These are phyloP conservation scores for Hetaerina titia DNA, from an alignment of 2,888 invertebrate species.

Conservation along the genomic window DNA sequence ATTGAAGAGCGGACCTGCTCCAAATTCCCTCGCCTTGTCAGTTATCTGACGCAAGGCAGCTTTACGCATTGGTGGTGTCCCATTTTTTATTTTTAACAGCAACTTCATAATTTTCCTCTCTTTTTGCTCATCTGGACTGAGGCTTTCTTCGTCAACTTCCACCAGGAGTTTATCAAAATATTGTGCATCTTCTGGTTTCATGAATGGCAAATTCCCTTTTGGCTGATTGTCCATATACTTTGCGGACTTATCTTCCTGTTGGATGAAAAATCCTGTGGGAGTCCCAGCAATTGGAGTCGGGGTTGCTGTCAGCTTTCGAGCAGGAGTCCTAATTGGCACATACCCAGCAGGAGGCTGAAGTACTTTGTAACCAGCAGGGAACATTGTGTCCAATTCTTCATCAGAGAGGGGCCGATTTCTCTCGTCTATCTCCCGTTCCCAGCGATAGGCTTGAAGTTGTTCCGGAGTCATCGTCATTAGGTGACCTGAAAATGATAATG, in stretches of 20 bases:
- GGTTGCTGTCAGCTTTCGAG: constrained; percentile 97
- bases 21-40: constrained; percentile 98
- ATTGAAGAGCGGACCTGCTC: constrained; percentile 98
- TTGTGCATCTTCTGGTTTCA: constrained; percentile 99
- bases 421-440: constrained; percentile 99
- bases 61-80: constrained; percentile 99
- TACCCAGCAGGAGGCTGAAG: constrained; percentile 97
- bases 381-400: constrained; percentile 98
- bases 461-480: constrained; percentile 99
- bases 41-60: constrained; percentile 98
- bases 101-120: constrained; percentile 99
- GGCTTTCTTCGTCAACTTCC: constrained; percentile 97
- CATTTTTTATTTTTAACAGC: constrained; percentile 98
- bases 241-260: constrained; percentile 87
- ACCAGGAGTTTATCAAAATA: constrained; percentile 98
- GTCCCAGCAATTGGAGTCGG: constrained; percentile 94
- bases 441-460: constrained; percentile 97
- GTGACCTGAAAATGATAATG: constrained; percentile 80
- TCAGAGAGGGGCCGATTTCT: constrained; percentile 97
- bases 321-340: constrained; percentile 97
- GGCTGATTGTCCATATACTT: constrained; percentile 98
- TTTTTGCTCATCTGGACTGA: constrained; percentile 97
- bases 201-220: constrained; percentile 97
- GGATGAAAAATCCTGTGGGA: constrained; percentile 96
- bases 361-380: constrained; percentile 98